Conservation (phyloP, 2,888 invertebrate species). For the Chrysina gloriosa region DNA sequence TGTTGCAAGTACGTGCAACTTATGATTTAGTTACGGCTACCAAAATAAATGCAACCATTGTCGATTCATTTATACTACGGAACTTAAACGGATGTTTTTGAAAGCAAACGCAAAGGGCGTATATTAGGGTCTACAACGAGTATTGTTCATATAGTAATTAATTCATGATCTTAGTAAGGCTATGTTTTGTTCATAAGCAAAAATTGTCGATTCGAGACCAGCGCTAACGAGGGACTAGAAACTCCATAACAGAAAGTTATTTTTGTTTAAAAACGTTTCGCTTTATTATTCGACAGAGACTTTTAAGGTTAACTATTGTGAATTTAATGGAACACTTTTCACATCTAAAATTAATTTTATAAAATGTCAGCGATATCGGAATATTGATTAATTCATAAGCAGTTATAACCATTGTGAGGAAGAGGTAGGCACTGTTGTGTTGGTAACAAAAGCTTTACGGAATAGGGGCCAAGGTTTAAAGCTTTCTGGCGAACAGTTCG, state of each 20-base stretch:
- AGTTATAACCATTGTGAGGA: conserved; percentile 7
- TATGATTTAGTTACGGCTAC: no score
- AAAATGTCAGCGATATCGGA: conserved; percentile 15
- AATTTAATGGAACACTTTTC: neutral
- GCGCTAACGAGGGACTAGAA: no score
- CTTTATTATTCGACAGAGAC: neutral
- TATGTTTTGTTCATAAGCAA: no score
- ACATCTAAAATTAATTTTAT: conserved; percentile 22
- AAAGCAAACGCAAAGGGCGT: no score
- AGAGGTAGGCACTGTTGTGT: neutral
- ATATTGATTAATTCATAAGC: conserved; percentile 24
- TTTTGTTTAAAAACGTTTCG: neutral
- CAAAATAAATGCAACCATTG: no score
- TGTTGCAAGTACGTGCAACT: no score
- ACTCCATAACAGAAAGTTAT: neutral
- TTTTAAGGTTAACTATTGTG: conserved; percentile 8
- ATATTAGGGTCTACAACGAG: no score
- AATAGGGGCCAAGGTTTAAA: conserved; percentile 15
- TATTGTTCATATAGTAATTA: no score
- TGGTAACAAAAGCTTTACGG: conserved; percentile 12
- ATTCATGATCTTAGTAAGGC: no score
- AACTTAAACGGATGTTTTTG: no score
- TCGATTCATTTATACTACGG: no score
- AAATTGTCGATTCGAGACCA: no score
- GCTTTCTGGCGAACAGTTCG: conserved; percentile 3